Conservation (phyloP, 1,140 invertebrate species). For the Cydia amplana region DNA sequence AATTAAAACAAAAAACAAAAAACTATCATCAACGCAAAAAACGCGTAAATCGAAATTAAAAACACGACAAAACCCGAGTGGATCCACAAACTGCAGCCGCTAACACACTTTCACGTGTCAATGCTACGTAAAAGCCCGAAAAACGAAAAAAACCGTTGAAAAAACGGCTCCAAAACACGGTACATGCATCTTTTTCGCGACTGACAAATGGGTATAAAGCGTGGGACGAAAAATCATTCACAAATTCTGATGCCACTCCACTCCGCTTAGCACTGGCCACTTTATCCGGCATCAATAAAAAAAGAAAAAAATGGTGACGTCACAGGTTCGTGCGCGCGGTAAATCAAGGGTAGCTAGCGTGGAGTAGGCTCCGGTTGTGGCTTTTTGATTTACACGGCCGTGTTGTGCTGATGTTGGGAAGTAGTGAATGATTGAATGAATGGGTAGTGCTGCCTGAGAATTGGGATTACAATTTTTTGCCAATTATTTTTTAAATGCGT, state of each 20-base stretch:
- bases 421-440: not conserved
- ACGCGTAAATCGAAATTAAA: conserved; percentile 48
- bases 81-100: conserved; percentile 73
- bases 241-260: conserved; percentile 70
- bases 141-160: conserved; percentile 58
- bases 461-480: not conserved
- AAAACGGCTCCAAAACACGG: conserved; percentile 49
- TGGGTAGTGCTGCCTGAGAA: not conserved
- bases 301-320: conserved; percentile 70
- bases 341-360: conserved; percentile 69
- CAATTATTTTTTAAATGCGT: not conserved
- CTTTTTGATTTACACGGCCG: conserved; percentile 68
- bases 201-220: conserved; percentile 76
- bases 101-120: conserved; percentile 78
- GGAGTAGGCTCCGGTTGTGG: conserved; percentile 69
- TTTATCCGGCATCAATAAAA: conserved; percentile 75
- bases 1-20: conserved; percentile 24
- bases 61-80: conserved; percentile 54
- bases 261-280: conserved; percentile 61
- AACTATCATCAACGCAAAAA: conserved; percentile 44
- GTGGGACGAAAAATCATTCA: conserved; percentile 77
- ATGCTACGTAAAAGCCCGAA: conserved; percentile 77
- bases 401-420: conserved; percentile 1
- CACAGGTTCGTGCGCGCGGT: conserved; percentile 70
- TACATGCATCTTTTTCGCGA: conserved; percentile 75